Evolutionary conservation across 53 echinoderm and acorn worm species (phyloP).

Genomic region (Arbacia lixula): DNA sequence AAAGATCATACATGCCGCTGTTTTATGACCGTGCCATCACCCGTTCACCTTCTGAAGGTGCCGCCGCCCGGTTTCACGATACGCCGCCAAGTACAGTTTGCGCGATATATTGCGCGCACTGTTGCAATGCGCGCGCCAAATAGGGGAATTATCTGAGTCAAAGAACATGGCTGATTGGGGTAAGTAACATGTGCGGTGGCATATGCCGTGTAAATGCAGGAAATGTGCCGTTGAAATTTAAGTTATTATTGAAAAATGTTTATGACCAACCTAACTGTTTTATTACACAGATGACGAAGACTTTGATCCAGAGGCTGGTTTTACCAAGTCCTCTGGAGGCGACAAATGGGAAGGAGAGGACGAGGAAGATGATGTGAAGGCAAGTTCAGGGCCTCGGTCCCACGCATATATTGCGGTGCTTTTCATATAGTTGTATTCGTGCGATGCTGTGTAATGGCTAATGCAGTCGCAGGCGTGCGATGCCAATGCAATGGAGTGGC

Average conservation of each 20-base stretch:
- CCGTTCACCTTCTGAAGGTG: too few relatives aligned
- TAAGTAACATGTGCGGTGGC: slow-evolving; percentile 42
- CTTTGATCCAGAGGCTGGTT: slow-evolving; percentile 85
- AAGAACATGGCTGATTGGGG: slow-evolving; percentile 56
- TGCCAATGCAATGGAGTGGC: too few relatives aligned
- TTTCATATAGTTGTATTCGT: not conserved
- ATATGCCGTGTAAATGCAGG: slow-evolving; percentile 15
- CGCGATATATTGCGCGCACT: not conserved
- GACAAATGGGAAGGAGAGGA: slow-evolving; percentile 98
- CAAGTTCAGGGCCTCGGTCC: not conserved
- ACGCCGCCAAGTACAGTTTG: not conserved
- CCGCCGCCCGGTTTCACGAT: too few relatives aligned
- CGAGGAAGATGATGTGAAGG: slow-evolving; percentile 88
- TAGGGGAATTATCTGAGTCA: too few relatives aligned
- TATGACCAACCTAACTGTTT: not conserved
- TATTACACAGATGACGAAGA: slow-evolving; percentile 76
- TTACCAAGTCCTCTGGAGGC: slow-evolving; percentile 25
- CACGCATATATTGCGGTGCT: not conserved
- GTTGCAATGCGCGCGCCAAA: not conserved
- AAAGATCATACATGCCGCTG: too few relatives aligned
- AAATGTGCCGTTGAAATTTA: not conserved
- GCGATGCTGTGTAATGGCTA: not conserved
- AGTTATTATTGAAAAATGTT: not conserved
- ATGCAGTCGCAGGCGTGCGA: too few relatives aligned
- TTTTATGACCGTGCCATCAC: too few relatives aligned